Conservation (phyloP, 2,113 vertebrate species). For the Anarhynchus alexandrinus region DNA sequence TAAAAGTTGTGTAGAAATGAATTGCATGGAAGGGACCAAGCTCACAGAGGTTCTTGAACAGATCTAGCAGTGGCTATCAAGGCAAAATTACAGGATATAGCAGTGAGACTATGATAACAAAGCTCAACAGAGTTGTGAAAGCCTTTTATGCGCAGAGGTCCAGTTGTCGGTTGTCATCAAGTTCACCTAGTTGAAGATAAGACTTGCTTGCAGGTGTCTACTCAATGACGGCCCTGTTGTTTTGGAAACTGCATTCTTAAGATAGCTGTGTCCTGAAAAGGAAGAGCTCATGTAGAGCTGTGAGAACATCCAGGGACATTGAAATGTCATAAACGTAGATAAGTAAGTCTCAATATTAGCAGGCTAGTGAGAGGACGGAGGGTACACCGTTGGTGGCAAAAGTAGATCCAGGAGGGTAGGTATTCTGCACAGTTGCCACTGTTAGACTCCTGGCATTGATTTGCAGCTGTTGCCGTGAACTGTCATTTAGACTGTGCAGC, state of each 20-base stretch:
- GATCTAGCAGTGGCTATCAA: neutral
- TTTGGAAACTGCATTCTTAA: neutral
- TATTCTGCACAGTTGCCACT: neutral
- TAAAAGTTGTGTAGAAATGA: neutral
- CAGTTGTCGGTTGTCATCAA: neutral
- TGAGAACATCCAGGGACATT: neutral
- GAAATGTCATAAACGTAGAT: neutral
- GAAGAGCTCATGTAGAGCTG: neutral
- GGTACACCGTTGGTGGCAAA: neutral
- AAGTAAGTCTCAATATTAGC: neutral
- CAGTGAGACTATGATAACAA: neutral
- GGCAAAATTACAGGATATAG: neutral
- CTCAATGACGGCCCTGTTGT: neutral
- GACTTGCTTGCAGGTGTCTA: neutral
- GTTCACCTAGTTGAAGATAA: neutral
- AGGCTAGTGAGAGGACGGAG: neutral
- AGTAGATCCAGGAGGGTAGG: neutral
- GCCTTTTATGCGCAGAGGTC: neutral
- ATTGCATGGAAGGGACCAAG: neutral
- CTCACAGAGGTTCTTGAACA: neutral
- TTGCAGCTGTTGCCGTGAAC: neutral
- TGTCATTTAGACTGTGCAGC: neutral
- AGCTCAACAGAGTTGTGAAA: neutral
- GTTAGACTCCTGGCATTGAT: neutral
- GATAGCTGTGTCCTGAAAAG: neutral